Evolutionary conservation across 1,140 invertebrate species (phyloP).

Genomic region (Mylabris phalerata): DNA sequence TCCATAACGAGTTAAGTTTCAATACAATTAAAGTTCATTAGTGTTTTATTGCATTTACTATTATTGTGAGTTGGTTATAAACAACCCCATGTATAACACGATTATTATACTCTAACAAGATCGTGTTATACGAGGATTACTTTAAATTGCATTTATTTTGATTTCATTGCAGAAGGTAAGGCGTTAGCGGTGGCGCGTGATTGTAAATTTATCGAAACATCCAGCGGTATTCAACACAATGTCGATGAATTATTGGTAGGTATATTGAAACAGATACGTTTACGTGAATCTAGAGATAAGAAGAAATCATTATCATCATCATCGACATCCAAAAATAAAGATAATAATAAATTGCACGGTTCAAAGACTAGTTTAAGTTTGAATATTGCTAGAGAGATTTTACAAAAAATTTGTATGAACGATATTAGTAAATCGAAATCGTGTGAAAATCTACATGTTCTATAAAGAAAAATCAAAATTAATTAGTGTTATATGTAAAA

Average conservation of each 20-base stretch:
- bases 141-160: not conserved
- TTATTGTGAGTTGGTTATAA: no score
- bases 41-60: no score
- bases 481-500: no score
- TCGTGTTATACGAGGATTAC: no score
- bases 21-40: no score
- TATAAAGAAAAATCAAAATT: not conserved
- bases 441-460: conserved; percentile 75
- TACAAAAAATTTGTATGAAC: conserved; percentile 80
- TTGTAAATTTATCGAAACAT: conserved; percentile 90
- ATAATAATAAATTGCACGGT: conserved; percentile 49
- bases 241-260: conserved; percentile 86
- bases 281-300: conserved; percentile 63
- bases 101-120: no score
- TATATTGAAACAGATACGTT: conserved; percentile 75
- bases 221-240: conserved; percentile 84
- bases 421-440: conserved; percentile 83
- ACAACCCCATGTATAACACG: no score
- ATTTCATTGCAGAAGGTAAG: conserved; percentile 74
- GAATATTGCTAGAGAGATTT: conserved; percentile 67
- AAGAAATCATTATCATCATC: conserved; percentile 21
- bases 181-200: conserved; percentile 74
- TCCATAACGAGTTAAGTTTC: no score
- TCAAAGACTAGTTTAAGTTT: conserved; percentile 65
- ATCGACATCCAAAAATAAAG: conserved; percentile 38